phyloP scores from a whole-genome alignment of 2,113 vertebrate species.

The Neogale vison region DNA sequence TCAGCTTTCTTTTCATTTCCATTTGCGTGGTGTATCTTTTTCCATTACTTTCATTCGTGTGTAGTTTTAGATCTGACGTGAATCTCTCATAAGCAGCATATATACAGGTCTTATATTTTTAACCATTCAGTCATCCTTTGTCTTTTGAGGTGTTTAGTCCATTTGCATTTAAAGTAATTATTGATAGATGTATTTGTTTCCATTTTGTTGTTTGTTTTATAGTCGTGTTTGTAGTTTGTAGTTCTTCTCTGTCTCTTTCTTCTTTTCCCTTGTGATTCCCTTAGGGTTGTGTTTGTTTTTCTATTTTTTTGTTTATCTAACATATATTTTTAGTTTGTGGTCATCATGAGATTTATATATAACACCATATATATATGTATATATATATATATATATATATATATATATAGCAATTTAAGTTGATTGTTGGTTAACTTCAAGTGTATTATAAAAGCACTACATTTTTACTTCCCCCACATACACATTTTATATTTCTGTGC shows the following conservation, averaged over 20 bases:
- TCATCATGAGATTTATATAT: neutral
- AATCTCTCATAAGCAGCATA: neutral
- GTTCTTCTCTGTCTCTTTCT: neutral
- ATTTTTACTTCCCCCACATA: neutral
- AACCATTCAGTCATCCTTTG: neutral
- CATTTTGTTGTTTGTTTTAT: neutral
- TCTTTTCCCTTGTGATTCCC: neutral
- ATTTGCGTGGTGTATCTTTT: neutral
- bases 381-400: neutral
- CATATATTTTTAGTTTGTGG: neutral
- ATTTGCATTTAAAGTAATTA: neutral
- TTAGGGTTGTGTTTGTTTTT: neutral
- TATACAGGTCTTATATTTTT: neutral
- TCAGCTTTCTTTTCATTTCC: neutral
- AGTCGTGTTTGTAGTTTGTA: neutral
- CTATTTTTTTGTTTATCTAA: neutral
- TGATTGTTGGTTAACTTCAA: neutral
- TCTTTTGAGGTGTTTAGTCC: neutral
- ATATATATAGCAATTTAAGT: neutral
- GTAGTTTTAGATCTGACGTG: neutral
- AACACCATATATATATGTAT: neutral
- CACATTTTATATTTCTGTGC: neutral
- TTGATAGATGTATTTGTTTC: neutral
- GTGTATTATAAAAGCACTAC: neutral
- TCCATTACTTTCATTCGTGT: neutral